These are phyloP conservation scores for Drosophila burlai DNA, from an alignment of 1,140 invertebrate genomes.

Conservation along the genomic window DNA sequence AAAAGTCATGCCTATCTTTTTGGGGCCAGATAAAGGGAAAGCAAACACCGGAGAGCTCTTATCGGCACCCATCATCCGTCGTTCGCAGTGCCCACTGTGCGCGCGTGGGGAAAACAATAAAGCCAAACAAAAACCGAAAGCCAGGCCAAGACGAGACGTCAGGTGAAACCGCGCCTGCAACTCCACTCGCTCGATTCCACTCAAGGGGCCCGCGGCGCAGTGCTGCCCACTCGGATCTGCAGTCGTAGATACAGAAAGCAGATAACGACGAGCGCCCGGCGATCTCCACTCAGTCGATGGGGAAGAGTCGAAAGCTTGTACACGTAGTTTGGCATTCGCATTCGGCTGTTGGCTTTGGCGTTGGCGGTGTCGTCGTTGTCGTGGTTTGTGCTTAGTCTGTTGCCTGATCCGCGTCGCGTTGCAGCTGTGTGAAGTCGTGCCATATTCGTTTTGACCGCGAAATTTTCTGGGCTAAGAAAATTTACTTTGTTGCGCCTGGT, in stretches of 20 bases:
- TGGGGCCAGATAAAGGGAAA: constrained; percentile 41
- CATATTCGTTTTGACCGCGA: constrained; percentile 48
- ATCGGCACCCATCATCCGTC: constrained; percentile 13
- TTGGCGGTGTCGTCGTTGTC: constrained; percentile 21
- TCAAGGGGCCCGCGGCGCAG: constrained; percentile 16
- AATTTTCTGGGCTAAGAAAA: constrained; percentile 36
- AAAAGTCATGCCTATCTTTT: constrained; percentile 33
- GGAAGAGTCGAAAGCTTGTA: constrained; percentile 56
- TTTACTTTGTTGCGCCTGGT: constrained; percentile 1
- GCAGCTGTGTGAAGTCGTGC: constrained; percentile 34
- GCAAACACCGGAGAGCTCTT: constrained; percentile 24
- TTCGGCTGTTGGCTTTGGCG: constrained; percentile 43
- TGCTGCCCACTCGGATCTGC: constrained; percentile 61
- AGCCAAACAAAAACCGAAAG: constrained; percentile 42
- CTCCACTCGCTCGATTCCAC: constrained; percentile 29
- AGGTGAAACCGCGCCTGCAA: constrained; percentile 47
- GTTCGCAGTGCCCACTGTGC: constrained; percentile 24
- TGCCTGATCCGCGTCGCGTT: constrained; percentile 38
- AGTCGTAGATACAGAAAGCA: constrained; percentile 58
- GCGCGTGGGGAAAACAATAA: constrained; percentile 37
- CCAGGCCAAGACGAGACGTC: constrained; percentile 35
- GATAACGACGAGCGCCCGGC: constrained; percentile 43
- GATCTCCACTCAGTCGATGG: constrained; percentile 60
- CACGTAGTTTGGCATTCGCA: constrained; percentile 49
- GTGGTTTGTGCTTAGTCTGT: constrained; percentile 12